Evolutionary conservation across 2,113 vertebrate species (phyloP), one percentile per base, ranked within the genome.

Genomic region (Toxostoma redivivum): DNA sequence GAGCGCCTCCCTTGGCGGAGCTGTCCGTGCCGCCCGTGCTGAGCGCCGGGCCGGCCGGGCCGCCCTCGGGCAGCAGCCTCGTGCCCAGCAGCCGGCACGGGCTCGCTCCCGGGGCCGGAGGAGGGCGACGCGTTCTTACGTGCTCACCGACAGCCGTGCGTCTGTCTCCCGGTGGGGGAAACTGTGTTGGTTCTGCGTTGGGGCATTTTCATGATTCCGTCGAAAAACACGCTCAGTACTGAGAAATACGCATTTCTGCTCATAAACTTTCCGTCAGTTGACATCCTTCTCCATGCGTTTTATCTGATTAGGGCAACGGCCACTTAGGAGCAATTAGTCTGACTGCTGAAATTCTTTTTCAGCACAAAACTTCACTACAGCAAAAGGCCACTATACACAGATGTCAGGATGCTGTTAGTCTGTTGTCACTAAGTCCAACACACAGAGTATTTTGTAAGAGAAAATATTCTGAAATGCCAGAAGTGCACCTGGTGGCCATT

Each of bases 21-120:
- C 95, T 97, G 97, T 97, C 97, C 97, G 92, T 21, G 56, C 65
- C 35, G 62, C n/a, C n/a, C n/a, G 94, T 98, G 97, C 97, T 97
- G 95, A 89, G 81, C 50, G 48, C 33, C 31, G 73, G 30, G 56
- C 67, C 54, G 20, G 21, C 70, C 27, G 48, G 23, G 60, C 60
- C 33, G 47, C 47, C 21, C 47, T 15, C 19, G 37, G 27, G 19
- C 47, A 40, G 60, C 53, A 5, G 11, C 12, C 33, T n/a, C 86
- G 38, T 31, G 54, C 47, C 47, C 21, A 18, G 30, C 53, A 14
- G 61, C 28, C 24, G 33, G 33, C 53, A 38, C 60, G 78, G 17
- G 60, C 37, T 51, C 11, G 60, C 37, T 51, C 11, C 45, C 16
- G 38, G 33, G 24, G 9, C 81, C 16, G 38, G 11, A 35, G 28